phyloP scores from a whole-genome alignment of 2,797 vertebrate genomes.

The Phataginus tricuspis region DNA sequence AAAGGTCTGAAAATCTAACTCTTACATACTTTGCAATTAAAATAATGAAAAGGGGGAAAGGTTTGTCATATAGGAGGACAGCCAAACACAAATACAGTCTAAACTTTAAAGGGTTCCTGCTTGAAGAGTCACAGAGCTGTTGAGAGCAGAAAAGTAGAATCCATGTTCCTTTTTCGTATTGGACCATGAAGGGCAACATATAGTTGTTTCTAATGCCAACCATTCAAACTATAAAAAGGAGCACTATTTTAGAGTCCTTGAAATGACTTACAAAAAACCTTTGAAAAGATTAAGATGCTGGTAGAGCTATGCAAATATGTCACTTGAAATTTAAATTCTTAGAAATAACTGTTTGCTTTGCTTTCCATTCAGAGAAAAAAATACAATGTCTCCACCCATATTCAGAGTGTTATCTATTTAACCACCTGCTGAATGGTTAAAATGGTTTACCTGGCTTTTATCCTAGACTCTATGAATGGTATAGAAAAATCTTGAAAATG shows the following conservation, averaged over 20 bases:
- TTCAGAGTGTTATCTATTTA: conserved; percentile 39
- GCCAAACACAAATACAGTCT: conserved; percentile 59
- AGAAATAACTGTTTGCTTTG: conserved; percentile 66
- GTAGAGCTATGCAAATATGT: conserved; percentile 56
- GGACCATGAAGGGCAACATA: conserved; percentile 64
- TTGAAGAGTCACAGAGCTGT: conserved; percentile 76
- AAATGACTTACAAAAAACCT: conserved; percentile 64
- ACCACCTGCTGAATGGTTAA: conserved; percentile 37
- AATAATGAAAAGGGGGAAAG: conserved; percentile 72
- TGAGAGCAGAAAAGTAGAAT: conserved; percentile 59
- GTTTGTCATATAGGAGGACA: conserved; percentile 74
- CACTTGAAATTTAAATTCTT: conserved; percentile 65
- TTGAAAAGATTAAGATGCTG: conserved; percentile 59
- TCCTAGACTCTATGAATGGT: neutral
- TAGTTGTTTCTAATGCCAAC: conserved; percentile 60
- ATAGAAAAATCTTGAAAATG: neutral
- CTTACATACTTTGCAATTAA: conserved; percentile 79
- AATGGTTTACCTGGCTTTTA: conserved; percentile 22
- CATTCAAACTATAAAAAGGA: conserved; percentile 50
- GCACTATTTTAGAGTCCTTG: conserved; percentile 64
- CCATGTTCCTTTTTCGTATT: conserved; percentile 67
- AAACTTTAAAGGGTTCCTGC: conserved; percentile 72
- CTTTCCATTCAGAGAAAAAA: conserved; percentile 61
- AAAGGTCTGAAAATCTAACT: conserved; percentile 70
- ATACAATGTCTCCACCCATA: neutral